phyloP scores from a whole-genome alignment of 2,113 vertebrate species.

The Forbesichthys agassizii region DNA sequence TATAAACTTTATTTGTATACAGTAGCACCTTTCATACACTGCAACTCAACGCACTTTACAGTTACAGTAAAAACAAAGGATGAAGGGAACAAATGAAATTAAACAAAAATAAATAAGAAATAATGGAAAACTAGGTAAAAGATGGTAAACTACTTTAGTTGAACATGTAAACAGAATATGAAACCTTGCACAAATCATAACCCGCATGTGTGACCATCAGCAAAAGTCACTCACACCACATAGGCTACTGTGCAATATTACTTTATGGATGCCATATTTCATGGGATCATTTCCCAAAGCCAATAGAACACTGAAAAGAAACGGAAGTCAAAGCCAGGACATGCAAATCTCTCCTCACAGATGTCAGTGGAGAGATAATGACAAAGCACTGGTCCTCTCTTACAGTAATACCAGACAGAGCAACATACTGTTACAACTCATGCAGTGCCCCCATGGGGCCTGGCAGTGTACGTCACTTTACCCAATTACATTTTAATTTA shows the following conservation, averaged over 20 bases:
- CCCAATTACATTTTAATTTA: slow-evolving; percentile 84
- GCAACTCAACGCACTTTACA: no score
- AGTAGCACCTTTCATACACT: no score
- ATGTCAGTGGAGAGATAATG: slow-evolving; percentile 76
- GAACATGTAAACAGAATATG: slow-evolving; percentile 72
- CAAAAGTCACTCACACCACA: slow-evolving; percentile 6
- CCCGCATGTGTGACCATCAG: slow-evolving; percentile 11
- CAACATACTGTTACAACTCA: slow-evolving; percentile 83
- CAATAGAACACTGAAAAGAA: slow-evolving; percentile 57
- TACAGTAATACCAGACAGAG: slow-evolving; percentile 66
- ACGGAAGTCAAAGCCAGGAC: slow-evolving; percentile 63
- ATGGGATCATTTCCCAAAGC: slow-evolving; percentile 28
- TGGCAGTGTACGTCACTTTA: slow-evolving; percentile 80
- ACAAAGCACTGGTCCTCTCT: slow-evolving; percentile 70
- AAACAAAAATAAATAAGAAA: no score
- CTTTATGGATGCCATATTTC: slow-evolving; percentile 46
- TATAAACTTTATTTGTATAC: slow-evolving; percentile 14
- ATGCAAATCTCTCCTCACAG: slow-evolving; percentile 65
- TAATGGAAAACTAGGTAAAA: no score
- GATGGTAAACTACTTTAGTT: slow-evolving; percentile 31
- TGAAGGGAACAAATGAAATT: no score
- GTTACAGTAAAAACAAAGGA: no score
- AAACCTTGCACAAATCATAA: slow-evolving; percentile 4
- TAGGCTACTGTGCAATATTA: neutral
- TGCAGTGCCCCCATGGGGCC: slow-evolving; percentile 77